A percentile compares a stretch with the other conserved stretches of the same genome.
These are phyloP conservation scores for Reticulitermes lucifugus DNA, from an alignment of 2,888 invertebrate genomes.

Conservation along the genomic window DNA sequence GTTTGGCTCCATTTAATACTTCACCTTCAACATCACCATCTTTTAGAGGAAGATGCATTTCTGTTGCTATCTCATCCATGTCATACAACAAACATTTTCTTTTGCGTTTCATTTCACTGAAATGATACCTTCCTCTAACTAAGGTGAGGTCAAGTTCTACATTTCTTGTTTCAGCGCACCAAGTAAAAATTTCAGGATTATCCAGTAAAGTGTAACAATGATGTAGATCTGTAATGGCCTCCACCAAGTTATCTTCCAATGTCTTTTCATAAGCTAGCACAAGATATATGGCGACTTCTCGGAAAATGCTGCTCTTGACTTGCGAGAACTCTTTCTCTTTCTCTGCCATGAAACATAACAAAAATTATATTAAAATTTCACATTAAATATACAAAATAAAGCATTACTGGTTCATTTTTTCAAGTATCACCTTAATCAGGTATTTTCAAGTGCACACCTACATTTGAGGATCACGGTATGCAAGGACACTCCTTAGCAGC, in stretches of 20 bases:
- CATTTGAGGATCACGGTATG: no score
- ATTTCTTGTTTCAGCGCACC: neutral
- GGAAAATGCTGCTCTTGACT: slow-evolving; percentile 44
- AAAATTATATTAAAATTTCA: neutral
- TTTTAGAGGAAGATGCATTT: no score
- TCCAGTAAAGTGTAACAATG: slow-evolving; percentile 10
- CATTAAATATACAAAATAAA: neutral
- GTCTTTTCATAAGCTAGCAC: slow-evolving; percentile 48
- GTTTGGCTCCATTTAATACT: no score
- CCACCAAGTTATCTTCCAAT: slow-evolving; percentile 29
- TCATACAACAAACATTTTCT: neutral
- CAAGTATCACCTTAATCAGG: no score
- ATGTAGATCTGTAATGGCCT: slow-evolving; percentile 33
- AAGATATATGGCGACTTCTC: slow-evolving; percentile 41
- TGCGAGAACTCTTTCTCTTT: slow-evolving; percentile 46
- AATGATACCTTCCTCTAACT: neutral
- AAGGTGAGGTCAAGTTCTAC: neutral
- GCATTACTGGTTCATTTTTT: no score
- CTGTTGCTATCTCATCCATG: no score
- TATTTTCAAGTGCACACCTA: no score
- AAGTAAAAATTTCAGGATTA: neutral
- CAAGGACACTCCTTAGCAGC: no score
- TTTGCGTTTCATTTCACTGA: neutral
- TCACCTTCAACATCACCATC: neutral
- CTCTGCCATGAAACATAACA: slow-evolving; percentile 28